These are phyloP conservation scores for Zaprionus ornatus DNA, from an alignment of 1,140 invertebrate genomes.

Conservation along the genomic window DNA sequence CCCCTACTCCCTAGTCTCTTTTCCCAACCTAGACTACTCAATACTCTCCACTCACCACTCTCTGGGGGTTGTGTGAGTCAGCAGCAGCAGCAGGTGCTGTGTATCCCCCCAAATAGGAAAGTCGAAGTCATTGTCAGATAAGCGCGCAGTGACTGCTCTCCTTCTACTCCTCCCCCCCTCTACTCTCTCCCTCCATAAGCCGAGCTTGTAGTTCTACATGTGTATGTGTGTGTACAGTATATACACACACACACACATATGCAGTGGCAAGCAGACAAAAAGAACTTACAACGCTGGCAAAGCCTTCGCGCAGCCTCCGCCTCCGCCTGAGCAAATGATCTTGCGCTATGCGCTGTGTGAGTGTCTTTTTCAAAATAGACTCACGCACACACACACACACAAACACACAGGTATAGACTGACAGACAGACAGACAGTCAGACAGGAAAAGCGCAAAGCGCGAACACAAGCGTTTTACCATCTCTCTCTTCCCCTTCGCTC, in stretches of 20 bases:
- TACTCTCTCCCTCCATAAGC: not conserved
- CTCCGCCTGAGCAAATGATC: conserved; percentile 9
- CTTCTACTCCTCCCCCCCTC: not conserved
- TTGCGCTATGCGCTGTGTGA: conserved; percentile 15
- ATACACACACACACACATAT: not conserved
- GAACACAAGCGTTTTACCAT: conserved; percentile 46
- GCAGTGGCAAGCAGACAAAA: not conserved
- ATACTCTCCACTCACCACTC: not conserved
- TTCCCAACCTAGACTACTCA: not conserved
- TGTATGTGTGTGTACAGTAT: not conserved
- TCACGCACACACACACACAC: conserved; percentile 9
- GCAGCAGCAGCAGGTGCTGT: not conserved
- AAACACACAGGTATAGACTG: not conserved
- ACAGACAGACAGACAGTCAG: conserved; percentile 5
- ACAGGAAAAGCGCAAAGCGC: conserved; percentile 54
- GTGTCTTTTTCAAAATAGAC: conserved; percentile 35
- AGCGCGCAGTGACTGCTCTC: not conserved
- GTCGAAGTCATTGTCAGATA: not conserved
- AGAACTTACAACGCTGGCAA: not conserved
- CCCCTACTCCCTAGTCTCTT: not conserved
- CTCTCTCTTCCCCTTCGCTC: conserved; percentile 10
- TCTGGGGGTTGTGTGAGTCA: not conserved
- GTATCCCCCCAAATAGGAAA: not conserved
- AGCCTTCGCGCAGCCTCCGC: conserved; percentile 13
- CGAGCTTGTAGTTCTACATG: not conserved